Percentiles rank a stretch among this genome's conserved stretches.
Evolutionary conservation across 1,140 invertebrate species (phyloP).

Genomic region (Aphelenchoides fujianensis): DNA sequence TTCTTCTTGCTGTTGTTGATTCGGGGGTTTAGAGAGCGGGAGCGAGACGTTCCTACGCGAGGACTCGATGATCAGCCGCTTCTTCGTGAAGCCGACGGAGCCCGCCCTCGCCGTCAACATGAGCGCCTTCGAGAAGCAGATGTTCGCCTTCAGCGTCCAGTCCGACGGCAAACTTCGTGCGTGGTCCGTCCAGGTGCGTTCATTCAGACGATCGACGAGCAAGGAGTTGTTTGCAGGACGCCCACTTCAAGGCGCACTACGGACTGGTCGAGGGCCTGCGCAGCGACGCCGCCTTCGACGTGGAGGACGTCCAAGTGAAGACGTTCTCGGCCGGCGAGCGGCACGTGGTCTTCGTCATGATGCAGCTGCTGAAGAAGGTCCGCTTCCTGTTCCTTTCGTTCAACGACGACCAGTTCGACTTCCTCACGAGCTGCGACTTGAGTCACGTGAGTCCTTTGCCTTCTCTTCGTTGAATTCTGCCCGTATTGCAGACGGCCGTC

Average conservation of each 20-base stretch:
- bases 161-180: background rate
- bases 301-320: background rate
- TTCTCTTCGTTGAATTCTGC: background rate
- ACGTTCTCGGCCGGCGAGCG: background rate
- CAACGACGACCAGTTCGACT: background rate
- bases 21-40: background rate
- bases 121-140: background rate
- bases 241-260: background rate
- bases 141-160: slow-evolving; percentile 12
- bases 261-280: background rate
- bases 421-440: slow-evolving; percentile 9
- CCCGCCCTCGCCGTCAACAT: background rate
- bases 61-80: slow-evolving; percentile 6
- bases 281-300: background rate
- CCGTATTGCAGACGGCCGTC: background rate
- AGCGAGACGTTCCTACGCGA: slow-evolving; percentile 7
- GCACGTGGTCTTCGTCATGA: slow-evolving; percentile 2
- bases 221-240: background rate
- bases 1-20: background rate
- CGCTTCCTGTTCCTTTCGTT: slow-evolving; percentile 1
- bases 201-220: background rate
- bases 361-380: slow-evolving; percentile 2
- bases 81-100: background rate
- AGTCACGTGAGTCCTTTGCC: background rate
- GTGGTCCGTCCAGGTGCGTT: background rate